Evolutionary conservation across 2,113 vertebrate species (phyloP).

Genomic region (Hoplias malabaricus): DNA sequence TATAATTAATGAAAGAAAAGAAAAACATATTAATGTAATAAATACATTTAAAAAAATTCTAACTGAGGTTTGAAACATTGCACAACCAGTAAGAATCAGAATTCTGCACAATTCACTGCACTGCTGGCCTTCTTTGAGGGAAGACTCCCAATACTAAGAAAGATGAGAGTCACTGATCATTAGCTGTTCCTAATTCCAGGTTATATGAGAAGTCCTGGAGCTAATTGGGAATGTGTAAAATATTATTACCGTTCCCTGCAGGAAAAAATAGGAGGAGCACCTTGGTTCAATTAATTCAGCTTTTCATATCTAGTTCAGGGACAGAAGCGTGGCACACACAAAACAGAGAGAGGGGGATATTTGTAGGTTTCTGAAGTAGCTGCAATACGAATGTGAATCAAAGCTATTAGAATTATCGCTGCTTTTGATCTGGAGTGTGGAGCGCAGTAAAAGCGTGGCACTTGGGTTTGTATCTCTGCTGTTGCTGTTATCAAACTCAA

Average conservation of each 20-base stretch:
- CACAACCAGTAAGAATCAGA: too few species aligned
- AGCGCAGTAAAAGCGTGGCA: background rate
- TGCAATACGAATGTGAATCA: slow-evolving; percentile 32
- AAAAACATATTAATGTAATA: too few species aligned
- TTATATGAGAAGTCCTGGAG: slow-evolving; percentile 49
- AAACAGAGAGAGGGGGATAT: slow-evolving; percentile 20
- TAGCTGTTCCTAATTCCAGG: slow-evolving; percentile 53
- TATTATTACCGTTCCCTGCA: slow-evolving; percentile 36
- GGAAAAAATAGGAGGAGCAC: slow-evolving; percentile 25
- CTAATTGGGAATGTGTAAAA: slow-evolving; percentile 46
- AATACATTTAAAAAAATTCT: too few species aligned
- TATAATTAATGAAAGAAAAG: too few species aligned
- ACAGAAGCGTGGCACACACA: slow-evolving; percentile 13
- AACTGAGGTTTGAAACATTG: too few species aligned
- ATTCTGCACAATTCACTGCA: too few species aligned
- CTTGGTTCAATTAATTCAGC: slow-evolving; percentile 29
- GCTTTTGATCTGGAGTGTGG: slow-evolving; percentile 44
- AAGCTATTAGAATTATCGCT: slow-evolving; percentile 28
- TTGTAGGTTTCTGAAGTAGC: slow-evolving; percentile 41
- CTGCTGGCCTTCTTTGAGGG: too few species aligned
- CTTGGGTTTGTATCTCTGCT: background rate
- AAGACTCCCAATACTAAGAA: slow-evolving; percentile 56
- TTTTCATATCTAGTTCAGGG: slow-evolving; percentile 36
- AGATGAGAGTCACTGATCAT: slow-evolving; percentile 64
- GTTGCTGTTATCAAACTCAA: slow-evolving; percentile 25